phyloP scores from a whole-genome alignment of 1,140 invertebrate genomes.

The Yoshiicerus persimilis region DNA sequence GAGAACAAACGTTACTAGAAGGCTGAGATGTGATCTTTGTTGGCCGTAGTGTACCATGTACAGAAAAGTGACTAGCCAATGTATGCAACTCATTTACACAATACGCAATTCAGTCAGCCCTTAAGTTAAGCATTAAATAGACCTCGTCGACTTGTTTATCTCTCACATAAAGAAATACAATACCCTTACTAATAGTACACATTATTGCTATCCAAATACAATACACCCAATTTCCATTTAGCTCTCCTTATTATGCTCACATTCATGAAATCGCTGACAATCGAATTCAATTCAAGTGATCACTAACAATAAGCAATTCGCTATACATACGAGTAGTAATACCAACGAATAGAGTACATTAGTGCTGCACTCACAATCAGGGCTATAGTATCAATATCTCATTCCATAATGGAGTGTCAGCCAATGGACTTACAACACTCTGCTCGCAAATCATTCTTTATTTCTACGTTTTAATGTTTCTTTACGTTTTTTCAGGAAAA shows the following conservation, averaged over 20 bases:
- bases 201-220: neutral
- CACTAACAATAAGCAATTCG: neutral
- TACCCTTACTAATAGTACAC: neutral
- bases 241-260: neutral
- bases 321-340: neutral
- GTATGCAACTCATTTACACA: neutral
- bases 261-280: neutral
- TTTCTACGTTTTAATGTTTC: slow-evolving; percentile 8
- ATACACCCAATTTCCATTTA: slow-evolving; percentile 15
- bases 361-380: neutral
- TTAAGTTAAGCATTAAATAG: neutral
- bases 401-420: neutral
- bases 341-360: neutral
- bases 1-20: neutral
- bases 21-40: neutral
- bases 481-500: neutral
- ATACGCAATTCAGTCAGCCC: neutral
- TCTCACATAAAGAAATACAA: neutral
- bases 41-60: neutral
- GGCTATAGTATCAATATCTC: neutral
- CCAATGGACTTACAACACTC: neutral
- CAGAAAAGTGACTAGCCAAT: neutral
- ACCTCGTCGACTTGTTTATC: neutral
- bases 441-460: neutral
- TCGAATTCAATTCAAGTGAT: neutral